Conservation (phyloP, 2,888 invertebrate species). For the Sarcophaga subvicina region DNA sequence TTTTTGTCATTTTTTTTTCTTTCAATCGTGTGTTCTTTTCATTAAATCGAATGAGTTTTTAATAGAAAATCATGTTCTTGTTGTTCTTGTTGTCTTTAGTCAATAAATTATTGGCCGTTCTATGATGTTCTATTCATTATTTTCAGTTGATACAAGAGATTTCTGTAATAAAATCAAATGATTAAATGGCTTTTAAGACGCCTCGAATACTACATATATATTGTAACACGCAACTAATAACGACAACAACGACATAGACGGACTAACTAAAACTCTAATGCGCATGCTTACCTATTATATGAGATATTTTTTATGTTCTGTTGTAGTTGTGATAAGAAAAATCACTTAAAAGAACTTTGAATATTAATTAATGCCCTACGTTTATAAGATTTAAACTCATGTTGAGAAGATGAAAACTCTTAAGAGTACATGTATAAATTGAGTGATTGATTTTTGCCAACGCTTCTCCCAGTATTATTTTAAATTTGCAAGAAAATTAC, state of each 20-base stretch:
- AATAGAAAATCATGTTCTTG: slow-evolving; percentile 65
- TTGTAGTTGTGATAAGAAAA: slow-evolving; percentile 41
- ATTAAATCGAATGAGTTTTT: slow-evolving; percentile 51
- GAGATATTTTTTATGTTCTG: background rate
- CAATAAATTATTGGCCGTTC: slow-evolving; percentile 52
- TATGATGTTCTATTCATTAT: background rate
- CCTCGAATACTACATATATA: slow-evolving; percentile 21
- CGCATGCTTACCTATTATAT: too few relatives aligned
- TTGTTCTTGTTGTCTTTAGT: slow-evolving; percentile 36
- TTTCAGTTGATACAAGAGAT: slow-evolving; percentile 41
- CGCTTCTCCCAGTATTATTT: too few relatives aligned
- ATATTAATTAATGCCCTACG: too few relatives aligned
- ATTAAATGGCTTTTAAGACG: slow-evolving; percentile 64
- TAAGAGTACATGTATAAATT: too few relatives aligned
- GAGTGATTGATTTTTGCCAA: too few relatives aligned
- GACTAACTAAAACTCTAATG: too few relatives aligned
- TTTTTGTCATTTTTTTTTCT: too few relatives aligned
- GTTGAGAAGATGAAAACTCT: too few relatives aligned
- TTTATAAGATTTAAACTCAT: too few relatives aligned
- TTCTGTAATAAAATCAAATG: slow-evolving; percentile 62
- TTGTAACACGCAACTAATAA: too few relatives aligned
- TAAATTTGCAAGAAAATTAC: too few relatives aligned
- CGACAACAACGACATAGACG: too few relatives aligned
- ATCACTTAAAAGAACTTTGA: background rate
- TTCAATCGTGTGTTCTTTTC: slow-evolving; percentile 24